Base-by-base conservation (phyloP, 1,140 invertebrate species). In the Cecropterus lyciades region DNA sequence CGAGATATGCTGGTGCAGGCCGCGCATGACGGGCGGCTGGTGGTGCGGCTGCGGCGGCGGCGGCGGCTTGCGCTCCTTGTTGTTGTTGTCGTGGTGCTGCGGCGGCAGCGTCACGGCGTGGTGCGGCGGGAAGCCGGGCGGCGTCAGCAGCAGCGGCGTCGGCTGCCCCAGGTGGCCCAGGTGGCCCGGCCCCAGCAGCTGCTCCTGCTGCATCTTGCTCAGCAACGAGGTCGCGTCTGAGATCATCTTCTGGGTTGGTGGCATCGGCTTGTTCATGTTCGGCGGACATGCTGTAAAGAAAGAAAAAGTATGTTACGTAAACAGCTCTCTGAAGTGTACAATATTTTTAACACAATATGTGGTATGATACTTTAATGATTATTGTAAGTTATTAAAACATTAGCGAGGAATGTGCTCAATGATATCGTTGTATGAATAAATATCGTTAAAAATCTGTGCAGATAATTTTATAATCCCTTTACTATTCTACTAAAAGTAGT, bases 1-100 rank as follows among this genome's bases (percentile, higher is more conserved):
- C 16, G 96, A 96, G 78, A 97, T 95, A 77, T 97, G 96, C 52
- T 96, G 96, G 73, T 96, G 96, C 14, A 97, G 93, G 33, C 92
- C 93, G 16, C 95, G 93, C 92, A 97, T 93, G 0, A 94, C 93
- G 40, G 95, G 94, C 8, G 94, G 93, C 43, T 94, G 94, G 84
- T 94, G 93, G 76, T 93, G 94, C 59, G 93, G 94, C 72, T 94
- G 93, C 2, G 94, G 94, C 9, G 94, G 94, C 10, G 94, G 93
- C 40, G 81, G 89, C 2, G 93, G 94, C 51, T 93, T 93, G 45
- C 73, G 91, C 69, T 84, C 93, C 87, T 94, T 95, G 88, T 83
- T 94, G 88, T 83, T 94, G 72, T 91, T 87, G 67, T 91, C 92
- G 57, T 92, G 92, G 59, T 89, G 91, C 65, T 92, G 87, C n/a